Percentiles rank a stretch among this genome's conserved stretches.
These are phyloP conservation scores for Conus ventricosus DNA, from an alignment of 1,140 invertebrate genomes.

Conservation along the genomic window DNA sequence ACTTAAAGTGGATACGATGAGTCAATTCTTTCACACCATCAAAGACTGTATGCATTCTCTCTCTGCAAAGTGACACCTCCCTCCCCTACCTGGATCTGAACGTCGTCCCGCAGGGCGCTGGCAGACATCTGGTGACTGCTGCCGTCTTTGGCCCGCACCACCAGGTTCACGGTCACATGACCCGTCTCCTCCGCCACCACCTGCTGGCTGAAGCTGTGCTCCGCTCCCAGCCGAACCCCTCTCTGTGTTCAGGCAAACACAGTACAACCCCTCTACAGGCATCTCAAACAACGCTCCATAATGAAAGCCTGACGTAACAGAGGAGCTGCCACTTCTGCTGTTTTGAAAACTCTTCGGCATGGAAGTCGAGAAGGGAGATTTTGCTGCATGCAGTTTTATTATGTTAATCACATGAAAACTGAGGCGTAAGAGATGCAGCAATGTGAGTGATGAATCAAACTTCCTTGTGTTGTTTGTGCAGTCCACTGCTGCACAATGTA, in stretches of 20 bases:
- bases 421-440: too few species aligned
- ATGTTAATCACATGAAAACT: too few species aligned
- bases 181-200: conserved; percentile 74
- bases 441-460: too few species aligned
- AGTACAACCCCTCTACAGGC: background rate
- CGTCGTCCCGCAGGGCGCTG: conserved; percentile 69
- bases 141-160: conserved; percentile 60
- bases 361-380: too few species aligned
- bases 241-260: conserved; percentile 50
- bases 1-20: too few species aligned
- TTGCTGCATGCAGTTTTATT: too few species aligned
- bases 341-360: background rate
- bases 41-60: too few species aligned
- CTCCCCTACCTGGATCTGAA: conserved; percentile 74
- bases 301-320: background rate
- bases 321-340: background rate
- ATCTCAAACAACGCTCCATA: background rate
- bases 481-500: too few species aligned
- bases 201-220: conserved; percentile 73
- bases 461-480: too few species aligned
- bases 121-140: conserved; percentile 55
- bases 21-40: too few species aligned
- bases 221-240: conserved; percentile 61
- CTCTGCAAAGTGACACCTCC: too few species aligned
- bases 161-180: conserved; percentile 72